Percentiles rank a stretch among this genome's conserved stretches.
Conservation (phyloP, 2,888 invertebrate species). For the Melieria omissa region DNA sequence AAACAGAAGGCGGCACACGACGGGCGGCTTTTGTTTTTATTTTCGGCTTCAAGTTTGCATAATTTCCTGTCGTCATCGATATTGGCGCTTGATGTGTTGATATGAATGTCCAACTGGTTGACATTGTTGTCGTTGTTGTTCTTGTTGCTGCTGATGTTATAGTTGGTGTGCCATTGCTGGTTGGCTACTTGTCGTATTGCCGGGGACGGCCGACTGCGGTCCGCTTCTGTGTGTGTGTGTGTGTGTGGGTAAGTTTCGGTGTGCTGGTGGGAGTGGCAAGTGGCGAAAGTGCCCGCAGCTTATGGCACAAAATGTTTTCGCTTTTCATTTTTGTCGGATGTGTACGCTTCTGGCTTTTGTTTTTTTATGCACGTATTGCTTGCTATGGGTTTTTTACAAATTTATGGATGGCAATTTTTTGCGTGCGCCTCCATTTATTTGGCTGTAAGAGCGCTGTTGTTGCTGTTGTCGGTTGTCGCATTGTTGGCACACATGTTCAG, state of each 20-base stretch:
- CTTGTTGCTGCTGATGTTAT: background rate
- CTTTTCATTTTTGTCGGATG: slow-evolving; percentile 13
- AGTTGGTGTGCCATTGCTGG: slow-evolving; percentile 14
- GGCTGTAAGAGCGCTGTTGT: background rate
- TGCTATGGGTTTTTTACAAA: background rate
- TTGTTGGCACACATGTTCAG: slow-evolving; percentile 22
- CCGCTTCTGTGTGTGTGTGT: background rate
- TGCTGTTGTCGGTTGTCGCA: background rate
- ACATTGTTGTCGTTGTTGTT: slow-evolving; percentile 13
- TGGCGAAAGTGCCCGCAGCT: slow-evolving; percentile 50
- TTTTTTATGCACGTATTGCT: background rate
- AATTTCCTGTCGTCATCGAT: slow-evolving; percentile 64
- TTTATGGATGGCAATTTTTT: background rate
- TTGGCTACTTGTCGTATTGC: background rate
- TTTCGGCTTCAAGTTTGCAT: slow-evolving; percentile 62
- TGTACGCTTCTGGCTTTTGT: background rate
- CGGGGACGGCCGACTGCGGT: slow-evolving; percentile 5
- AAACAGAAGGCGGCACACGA: background rate
- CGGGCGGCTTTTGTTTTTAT: slow-evolving; percentile 38
- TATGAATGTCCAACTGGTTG: slow-evolving; percentile 44
- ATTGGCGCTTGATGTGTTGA: slow-evolving; percentile 52
- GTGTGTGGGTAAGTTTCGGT: too few relatives aligned
- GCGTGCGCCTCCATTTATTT: background rate
- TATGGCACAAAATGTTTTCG: slow-evolving; percentile 49
- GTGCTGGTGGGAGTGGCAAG: too few relatives aligned